Evolutionary conservation across 30 jellyfish, hydroid and myxozoan species (phyloP).

Genomic region (Sanderia malayensis): DNA sequence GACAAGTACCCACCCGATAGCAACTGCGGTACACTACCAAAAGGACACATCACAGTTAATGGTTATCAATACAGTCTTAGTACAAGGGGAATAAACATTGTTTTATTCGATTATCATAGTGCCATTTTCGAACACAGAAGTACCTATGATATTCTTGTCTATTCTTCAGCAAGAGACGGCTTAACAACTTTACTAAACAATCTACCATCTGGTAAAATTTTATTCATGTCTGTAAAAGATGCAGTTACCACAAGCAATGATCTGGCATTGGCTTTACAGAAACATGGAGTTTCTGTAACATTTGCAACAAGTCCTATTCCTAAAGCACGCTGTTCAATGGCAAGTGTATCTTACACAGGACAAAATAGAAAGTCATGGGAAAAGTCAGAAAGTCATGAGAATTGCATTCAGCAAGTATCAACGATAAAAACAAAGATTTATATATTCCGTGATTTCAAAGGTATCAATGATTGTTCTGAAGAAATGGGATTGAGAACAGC

Average conservation of each 20-base stretch:
- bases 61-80: constrained; percentile 27
- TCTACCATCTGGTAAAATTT: constrained; percentile 21
- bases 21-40: not conserved
- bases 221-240: constrained; percentile 20
- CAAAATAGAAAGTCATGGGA: constrained; percentile 38
- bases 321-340: constrained; percentile 21
- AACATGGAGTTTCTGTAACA: constrained; percentile 37
- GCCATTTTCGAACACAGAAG: constrained; percentile 23
- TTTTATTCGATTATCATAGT: constrained; percentile 46
- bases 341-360: constrained; percentile 41
- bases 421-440: constrained; percentile 3
- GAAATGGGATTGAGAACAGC: constrained; percentile 40
- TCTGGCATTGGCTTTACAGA: constrained; percentile 27
- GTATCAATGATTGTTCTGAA: constrained; percentile 33
- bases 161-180: not conserved
- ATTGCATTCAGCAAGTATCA: not conserved
- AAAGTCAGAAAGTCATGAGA: not conserved
- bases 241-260: not conserved
- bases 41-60: constrained; percentile 28
- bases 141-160: not conserved
- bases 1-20: not conserved
- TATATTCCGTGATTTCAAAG: constrained; percentile 19
- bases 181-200: constrained; percentile 17
- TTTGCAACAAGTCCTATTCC: constrained; percentile 11
- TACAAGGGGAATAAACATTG: constrained; percentile 27